Conservation (phyloP, 2,113 vertebrate genomes). For the Blennius ocellaris region DNA sequence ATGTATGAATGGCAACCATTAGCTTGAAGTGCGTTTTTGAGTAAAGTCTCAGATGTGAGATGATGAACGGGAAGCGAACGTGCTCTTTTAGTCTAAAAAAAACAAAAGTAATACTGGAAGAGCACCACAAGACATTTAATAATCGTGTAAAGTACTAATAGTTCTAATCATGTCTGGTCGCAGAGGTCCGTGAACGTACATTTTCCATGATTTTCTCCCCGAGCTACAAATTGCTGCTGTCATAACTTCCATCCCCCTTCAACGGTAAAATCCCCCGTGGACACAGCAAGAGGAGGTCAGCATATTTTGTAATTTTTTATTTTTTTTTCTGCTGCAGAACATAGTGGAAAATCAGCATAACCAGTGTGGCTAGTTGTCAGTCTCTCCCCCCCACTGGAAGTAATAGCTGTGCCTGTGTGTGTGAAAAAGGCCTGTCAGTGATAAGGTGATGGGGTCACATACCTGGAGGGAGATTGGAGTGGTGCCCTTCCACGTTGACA, state of each 20-base stretch:
- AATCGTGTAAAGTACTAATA: too few species aligned
- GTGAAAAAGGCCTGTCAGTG: background rate
- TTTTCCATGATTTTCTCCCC: background rate
- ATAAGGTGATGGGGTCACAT: background rate
- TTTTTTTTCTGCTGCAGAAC: background rate
- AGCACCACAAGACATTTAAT: too few species aligned
- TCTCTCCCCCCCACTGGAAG: background rate
- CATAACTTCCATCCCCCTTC: background rate
- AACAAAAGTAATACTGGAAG: too few species aligned
- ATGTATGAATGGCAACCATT: too few species aligned
- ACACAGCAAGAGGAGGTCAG: background rate
- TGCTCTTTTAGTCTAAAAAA: too few species aligned
- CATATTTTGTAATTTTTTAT: too few species aligned
- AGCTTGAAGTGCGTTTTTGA: too few species aligned
- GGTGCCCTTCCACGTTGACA: background rate
- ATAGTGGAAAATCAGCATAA: background rate
- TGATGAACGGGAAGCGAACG: too few species aligned
- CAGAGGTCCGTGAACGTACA: background rate
- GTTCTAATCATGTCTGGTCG: too few species aligned
- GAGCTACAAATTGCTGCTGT: too few species aligned
- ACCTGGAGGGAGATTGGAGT: background rate
- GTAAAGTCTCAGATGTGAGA: too few species aligned
- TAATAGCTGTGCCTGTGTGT: background rate
- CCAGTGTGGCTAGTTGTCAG: too few species aligned
- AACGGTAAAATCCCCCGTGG: background rate